Conservation (phyloP, 2,797 vertebrate genomes). For the Chromis chromis region DNA sequence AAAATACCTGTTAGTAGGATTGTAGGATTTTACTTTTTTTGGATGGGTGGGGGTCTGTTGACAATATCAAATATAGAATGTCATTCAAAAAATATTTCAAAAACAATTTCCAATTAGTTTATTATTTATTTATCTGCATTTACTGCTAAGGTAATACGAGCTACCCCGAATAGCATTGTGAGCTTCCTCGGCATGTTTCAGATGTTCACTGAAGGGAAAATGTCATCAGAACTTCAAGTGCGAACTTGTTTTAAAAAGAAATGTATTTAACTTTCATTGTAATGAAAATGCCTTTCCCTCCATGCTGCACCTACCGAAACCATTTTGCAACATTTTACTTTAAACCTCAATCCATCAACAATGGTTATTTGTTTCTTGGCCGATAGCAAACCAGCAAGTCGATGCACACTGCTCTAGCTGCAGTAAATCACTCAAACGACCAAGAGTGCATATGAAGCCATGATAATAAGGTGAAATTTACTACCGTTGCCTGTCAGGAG, state of each 20-base stretch:
- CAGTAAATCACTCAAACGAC: constrained; percentile 70
- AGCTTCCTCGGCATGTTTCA: too few species aligned
- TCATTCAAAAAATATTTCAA: too few species aligned
- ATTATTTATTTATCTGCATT: too few species aligned
- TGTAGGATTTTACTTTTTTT: too few species aligned
- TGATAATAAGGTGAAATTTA: constrained; percentile 79
- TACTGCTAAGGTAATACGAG: too few species aligned
- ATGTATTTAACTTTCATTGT: not conserved
- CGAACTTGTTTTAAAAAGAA: constrained; percentile 13
- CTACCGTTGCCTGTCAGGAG: constrained; percentile 67
- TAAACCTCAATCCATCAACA: constrained; percentile 40
- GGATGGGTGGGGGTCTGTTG: too few species aligned
- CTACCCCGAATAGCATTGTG: too few species aligned
- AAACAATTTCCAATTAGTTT: too few species aligned
- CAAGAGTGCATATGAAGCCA: constrained; percentile 49
- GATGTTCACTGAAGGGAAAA: not conserved
- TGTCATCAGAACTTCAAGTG: not conserved
- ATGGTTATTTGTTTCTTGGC: constrained; percentile 40
- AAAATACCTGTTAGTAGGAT: too few species aligned
- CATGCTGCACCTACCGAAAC: constrained; percentile 2
- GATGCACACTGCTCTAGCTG: constrained; percentile 44
- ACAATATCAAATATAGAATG: too few species aligned
- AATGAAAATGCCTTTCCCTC: not conserved
- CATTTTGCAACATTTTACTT: constrained; percentile 26
- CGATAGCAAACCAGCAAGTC: constrained; percentile 58